Base-by-base conservation (phyloP, 2,113 vertebrate genomes). In the Lophochroa leadbeateri region DNA sequence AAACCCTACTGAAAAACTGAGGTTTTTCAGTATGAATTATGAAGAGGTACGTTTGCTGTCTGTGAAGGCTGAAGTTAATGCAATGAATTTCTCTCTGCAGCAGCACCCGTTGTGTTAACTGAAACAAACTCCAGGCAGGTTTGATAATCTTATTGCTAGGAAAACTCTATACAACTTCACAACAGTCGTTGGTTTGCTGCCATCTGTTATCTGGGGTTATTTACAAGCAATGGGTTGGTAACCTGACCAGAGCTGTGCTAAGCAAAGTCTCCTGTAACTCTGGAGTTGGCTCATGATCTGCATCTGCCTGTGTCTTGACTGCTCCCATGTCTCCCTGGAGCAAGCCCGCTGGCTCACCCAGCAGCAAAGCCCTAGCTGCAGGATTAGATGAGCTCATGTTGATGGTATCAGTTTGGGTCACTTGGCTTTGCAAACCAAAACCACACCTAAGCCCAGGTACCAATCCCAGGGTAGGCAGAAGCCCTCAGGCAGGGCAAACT, bases 101-200 rank as follows among this genome's bases (percentile, higher is more conserved):
- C 82, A 69, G 68, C 60, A 55, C 41, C 75, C 52, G 49, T 41
- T 41, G 33, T 43, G 7, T 16, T 68, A 43, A 75, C 19, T 25
- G 74, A 52, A 86, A 49, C 19, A 49, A 65, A 29, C 61, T 76
- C 13, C 28, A 21, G 27, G 41, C 67, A 69, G 37, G 11, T 43
- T 74, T 52, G 77, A 33, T 11, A 41, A 46, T n/a, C 77, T 75
- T 71, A 18, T 5, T 52, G 50, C 47, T 37, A 11, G 43, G 63
- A 64, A 47, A 75, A 49, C 29, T 50, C 28, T 13, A 35, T 5
- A 24, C 20, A 41, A 50, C 33, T 20, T 68, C 52, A 50, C 35
- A 52, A 3, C 3, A n/a, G 39, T 35, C 0, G 0, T 44, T 68
- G 49, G 14, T 72, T 90, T 44, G 33, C 61, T 91, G 83, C 46